Conservation (phyloP, 2,113 vertebrate genomes). For the Prionailurus viverrinus region DNA sequence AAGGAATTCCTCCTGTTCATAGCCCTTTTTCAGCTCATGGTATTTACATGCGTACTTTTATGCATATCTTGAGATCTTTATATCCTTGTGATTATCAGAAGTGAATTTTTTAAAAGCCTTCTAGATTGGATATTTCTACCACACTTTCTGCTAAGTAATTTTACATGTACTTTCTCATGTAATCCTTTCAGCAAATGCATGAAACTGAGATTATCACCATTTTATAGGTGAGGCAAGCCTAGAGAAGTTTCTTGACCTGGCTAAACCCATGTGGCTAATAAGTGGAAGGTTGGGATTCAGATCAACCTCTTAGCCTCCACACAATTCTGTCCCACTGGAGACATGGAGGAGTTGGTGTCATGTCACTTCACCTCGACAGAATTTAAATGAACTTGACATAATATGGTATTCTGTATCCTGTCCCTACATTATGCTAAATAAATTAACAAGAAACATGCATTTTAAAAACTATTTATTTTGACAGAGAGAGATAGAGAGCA, state of each 20-base stretch:
- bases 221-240: not conserved
- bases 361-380: not conserved
- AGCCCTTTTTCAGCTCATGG: not conserved
- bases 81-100: not conserved
- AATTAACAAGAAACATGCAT: not conserved
- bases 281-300: not conserved
- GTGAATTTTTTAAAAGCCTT: not conserved
- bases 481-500: too few species aligned
- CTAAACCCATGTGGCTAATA: not conserved
- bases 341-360: not conserved
- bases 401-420: not conserved
- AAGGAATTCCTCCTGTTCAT: not conserved
- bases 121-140: not conserved
- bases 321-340: not conserved
- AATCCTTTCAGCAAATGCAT: not conserved
- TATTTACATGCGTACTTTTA: not conserved
- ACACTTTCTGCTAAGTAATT: not conserved
- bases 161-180: not conserved
- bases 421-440: not conserved
- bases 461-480: not conserved
- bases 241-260: not conserved
- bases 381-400: not conserved
- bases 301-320: not conserved
- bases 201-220: not conserved
- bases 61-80: not conserved